Evolutionary conservation across 1,140 invertebrate genomes (phyloP).

Genomic region (Bombus polaris): DNA sequence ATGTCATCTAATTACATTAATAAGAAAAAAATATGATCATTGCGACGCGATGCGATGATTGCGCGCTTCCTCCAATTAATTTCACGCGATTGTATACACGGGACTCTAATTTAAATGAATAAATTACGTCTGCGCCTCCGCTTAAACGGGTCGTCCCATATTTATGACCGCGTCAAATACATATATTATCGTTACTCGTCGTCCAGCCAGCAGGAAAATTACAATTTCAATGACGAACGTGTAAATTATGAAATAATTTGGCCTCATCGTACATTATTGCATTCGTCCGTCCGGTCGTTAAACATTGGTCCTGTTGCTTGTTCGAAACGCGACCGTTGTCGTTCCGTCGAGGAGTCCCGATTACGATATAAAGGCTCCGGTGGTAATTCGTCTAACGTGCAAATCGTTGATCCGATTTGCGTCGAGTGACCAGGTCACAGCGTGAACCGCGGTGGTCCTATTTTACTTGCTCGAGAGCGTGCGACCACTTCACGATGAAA

Average conservation of each 20-base stretch:
- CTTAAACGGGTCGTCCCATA: constrained; percentile 64
- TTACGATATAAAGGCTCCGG: background rate
- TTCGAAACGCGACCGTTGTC: background rate
- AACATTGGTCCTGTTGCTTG: background rate
- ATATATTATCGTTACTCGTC: constrained; percentile 58
- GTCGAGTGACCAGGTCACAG: background rate
- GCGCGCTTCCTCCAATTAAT: constrained; percentile 62
- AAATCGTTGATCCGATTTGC: background rate
- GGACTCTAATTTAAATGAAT: constrained; percentile 68
- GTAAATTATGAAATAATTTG: constrained; percentile 66
- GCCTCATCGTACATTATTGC: constrained; percentile 46
- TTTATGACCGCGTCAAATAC: constrained; percentile 61
- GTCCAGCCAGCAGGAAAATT: constrained; percentile 57
- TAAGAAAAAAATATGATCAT: background rate
- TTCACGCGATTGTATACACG: constrained; percentile 51
- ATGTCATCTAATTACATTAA: constrained; percentile 25
- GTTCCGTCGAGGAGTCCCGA: background rate
- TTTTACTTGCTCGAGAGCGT: constrained; percentile 30
- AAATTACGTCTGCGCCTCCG: constrained; percentile 63
- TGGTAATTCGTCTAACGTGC: background rate
- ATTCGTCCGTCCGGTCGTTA: constrained; percentile 27
- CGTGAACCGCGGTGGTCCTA: background rate
- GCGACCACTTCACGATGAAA: constrained; percentile 21
- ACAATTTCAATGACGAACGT: constrained; percentile 64
- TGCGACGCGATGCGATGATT: background rate